phyloP scores from a whole-genome alignment of 2,113 vertebrate genomes.

The Arizona elegans region DNA sequence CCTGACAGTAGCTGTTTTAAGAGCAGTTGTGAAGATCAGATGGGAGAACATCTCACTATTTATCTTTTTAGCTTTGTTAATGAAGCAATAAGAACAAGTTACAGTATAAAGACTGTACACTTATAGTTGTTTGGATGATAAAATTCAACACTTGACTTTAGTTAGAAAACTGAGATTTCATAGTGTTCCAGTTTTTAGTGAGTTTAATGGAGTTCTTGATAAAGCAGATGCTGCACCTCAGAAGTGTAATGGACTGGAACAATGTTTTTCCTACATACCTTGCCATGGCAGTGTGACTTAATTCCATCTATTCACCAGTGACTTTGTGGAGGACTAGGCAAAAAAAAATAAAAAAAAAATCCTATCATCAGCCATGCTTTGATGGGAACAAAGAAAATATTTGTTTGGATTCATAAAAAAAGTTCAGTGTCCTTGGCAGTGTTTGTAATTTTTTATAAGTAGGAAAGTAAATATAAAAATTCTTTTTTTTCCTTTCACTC shows the following conservation, averaged over 20 bases:
- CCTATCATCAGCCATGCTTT: not conserved
- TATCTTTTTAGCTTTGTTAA: not conserved
- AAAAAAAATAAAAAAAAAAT: too few species aligned
- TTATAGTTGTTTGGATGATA: not conserved
- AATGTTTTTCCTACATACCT: not conserved
- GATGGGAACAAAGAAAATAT: slow-evolving; percentile 8
- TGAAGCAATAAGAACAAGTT: not conserved
- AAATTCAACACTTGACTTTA: not conserved
- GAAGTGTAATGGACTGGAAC: not conserved
- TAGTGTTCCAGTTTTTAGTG: not conserved
- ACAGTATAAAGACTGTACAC: not conserved
- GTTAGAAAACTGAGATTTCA: not conserved
- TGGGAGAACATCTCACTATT: not conserved
- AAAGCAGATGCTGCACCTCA: not conserved
- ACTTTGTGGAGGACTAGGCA: not conserved
- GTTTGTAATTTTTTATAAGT: not conserved
- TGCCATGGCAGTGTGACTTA: not conserved
- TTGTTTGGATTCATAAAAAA: not conserved
- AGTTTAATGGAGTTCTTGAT: not conserved
- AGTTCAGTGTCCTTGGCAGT: slow-evolving; percentile 1
- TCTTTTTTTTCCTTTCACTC: not conserved
- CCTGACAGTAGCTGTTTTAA: not conserved
- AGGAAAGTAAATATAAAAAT: not conserved
- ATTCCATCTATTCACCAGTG: slow-evolving; percentile 1
- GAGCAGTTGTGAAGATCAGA: not conserved